phyloP scores from a whole-genome alignment of 2,888 invertebrate species.

The Theretra japonica region DNA sequence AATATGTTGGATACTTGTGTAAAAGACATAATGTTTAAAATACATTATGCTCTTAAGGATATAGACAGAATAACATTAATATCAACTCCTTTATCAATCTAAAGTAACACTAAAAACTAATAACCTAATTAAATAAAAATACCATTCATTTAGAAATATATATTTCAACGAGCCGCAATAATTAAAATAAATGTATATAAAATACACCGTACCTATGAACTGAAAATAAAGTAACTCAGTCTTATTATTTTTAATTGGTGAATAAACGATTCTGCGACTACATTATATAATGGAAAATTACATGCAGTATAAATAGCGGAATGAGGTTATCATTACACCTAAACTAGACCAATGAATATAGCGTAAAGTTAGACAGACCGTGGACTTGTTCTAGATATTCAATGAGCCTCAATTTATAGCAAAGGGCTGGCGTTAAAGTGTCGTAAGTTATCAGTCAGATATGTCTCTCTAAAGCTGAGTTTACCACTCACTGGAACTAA shows the following conservation, averaged over 20 bases:
- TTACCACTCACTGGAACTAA: neutral
- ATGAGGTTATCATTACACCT: conserved; percentile 64
- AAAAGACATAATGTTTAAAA: neutral
- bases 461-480: conserved; percentile 8
- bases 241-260: conserved; percentile 12
- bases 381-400: conserved; percentile 59
- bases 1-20: too few species aligned
- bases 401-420: conserved; percentile 54
- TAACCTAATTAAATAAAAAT: conserved; percentile 3
- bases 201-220: neutral
- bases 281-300: conserved; percentile 61
- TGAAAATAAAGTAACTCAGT: neutral
- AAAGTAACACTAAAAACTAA: neutral
- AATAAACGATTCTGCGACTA: conserved; percentile 29
- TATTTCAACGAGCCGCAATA: neutral
- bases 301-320: conserved; percentile 61
- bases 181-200: conserved; percentile 10
- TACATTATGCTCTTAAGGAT: neutral
- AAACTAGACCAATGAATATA: conserved; percentile 50
- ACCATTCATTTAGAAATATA: neutral
- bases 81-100: neutral
- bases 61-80: neutral
- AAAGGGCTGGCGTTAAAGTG: conserved; percentile 43
- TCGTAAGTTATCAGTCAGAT: conserved; percentile 35
- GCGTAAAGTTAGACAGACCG: conserved; percentile 43